Evolutionary conservation across 2,113 vertebrate genomes (phyloP), one percentile per base, ranked within the genome.

Genomic region (Otis tarda): DNA sequence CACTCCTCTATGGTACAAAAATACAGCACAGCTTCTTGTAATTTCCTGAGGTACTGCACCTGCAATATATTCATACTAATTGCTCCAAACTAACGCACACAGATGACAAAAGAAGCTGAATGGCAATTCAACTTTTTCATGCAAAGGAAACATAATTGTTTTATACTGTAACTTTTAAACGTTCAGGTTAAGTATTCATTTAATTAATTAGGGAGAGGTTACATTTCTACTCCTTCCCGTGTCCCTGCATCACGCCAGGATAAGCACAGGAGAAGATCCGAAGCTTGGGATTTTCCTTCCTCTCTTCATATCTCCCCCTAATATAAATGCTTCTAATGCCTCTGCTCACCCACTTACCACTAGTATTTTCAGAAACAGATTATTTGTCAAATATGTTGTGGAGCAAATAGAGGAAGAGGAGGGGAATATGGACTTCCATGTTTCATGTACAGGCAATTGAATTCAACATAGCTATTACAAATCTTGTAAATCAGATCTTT

Each of bases 31-130:
- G 77, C 61, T 87, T 85, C 92, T 91, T 89, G 37, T 65, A 87
- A 31, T 95, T 96, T 96, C 81, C 92, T 94, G 92, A 93, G 86
- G 95, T 73, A 76, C 18, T 85, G 45, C 65, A 94, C 92, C 94
- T 95, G 96, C 94, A 89, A 87, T 96, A 95, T 91, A 93, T 92
- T 92, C 80, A 69, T 76, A 71, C 20, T 96, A 94, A 95, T 93
- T 93, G 83, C 74, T 91, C 63, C 45, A 92, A 87, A 89, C 22
- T 90, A 71, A 75, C 27, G 3, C 43, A 75, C 75, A 57, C 28
- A 76, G 79, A 87, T 90, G 76, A 96, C 86, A 92, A 87, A 93
- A 86, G 83, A 91, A 94, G 69, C 45, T 65, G 80, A 96, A 93
- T 4, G 2, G 69, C n/a, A 94, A 69, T 92, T 91, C 63, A 79